Conservation (phyloP, 2,888 invertebrate species). For the Cybosia mesomella region DNA sequence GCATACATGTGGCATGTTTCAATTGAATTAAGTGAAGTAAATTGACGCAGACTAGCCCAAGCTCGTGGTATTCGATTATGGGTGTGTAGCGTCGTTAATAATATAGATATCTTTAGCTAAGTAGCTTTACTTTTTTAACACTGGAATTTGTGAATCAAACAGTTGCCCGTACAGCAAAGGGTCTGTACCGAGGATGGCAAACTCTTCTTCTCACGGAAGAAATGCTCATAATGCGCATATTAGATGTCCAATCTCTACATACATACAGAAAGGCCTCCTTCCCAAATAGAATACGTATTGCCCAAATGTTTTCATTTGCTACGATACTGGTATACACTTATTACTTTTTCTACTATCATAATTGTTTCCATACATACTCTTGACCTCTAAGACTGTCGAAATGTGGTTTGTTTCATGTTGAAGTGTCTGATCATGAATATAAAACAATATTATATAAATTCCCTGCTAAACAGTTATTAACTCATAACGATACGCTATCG, state of each 20-base stretch:
- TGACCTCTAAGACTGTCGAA: background rate
- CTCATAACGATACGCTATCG: background rate
- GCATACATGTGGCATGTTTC: constrained; percentile 39
- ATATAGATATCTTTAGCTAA: constrained; percentile 8
- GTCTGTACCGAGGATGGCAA: background rate
- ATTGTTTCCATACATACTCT: no score
- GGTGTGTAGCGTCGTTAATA: constrained; percentile 26
- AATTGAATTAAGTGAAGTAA: constrained; percentile 50
- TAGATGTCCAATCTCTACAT: no score
- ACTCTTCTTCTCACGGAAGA: background rate
- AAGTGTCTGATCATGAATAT: background rate
- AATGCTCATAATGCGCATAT: no score
- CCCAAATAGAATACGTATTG: no score
- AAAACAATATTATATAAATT: background rate
- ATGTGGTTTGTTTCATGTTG: background rate
- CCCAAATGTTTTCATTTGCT: no score
- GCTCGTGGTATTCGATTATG: constrained; percentile 32
- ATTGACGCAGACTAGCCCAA: constrained; percentile 42
- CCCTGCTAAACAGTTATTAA: background rate
- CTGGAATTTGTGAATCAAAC: background rate
- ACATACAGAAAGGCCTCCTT: no score
- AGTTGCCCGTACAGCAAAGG: background rate
- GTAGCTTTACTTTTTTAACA: background rate
- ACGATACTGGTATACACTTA: no score
- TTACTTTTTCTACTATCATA: no score